Percentiles rank a stretch among this genome's conserved stretches.
Conservation (phyloP, 2,113 vertebrate genomes). For the Rhipidura dahli region DNA sequence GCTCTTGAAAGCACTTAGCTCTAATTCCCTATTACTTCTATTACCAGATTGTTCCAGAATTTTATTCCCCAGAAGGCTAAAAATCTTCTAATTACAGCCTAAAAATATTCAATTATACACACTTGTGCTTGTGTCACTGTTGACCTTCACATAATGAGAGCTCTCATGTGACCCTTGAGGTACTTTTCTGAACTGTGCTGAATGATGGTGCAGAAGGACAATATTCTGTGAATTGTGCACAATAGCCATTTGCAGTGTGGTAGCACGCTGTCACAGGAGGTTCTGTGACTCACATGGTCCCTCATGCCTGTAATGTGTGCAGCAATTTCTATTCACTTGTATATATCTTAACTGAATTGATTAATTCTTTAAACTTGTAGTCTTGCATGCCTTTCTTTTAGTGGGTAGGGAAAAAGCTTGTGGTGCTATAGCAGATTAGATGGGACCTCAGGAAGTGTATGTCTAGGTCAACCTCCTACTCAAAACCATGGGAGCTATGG, state of each 20-base stretch:
- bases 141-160: not conserved
- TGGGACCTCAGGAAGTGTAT: not conserved
- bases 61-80: not conserved
- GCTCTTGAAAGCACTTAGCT: not conserved
- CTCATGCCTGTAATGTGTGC: not conserved
- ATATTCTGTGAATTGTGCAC: not conserved
- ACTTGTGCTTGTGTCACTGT: not conserved
- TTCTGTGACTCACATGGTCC: not conserved
- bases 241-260: not conserved
- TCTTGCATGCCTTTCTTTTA: not conserved
- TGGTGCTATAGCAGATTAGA: not conserved
- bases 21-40: not conserved
- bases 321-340: not conserved
- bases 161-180: not conserved
- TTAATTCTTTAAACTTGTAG: not conserved
- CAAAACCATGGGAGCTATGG: not conserved
- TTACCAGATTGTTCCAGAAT: not conserved
- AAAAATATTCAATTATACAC: not conserved
- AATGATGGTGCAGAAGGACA: not conserved
- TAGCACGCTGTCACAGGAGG: accelerated
- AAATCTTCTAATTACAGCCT: not conserved
- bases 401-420: not conserved
- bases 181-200: not conserved
- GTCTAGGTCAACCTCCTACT: not conserved
- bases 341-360: not conserved